These are phyloP conservation scores for Choristoneura rosaceana DNA, from an alignment of 2,888 invertebrate species.

Conservation along the genomic window DNA sequence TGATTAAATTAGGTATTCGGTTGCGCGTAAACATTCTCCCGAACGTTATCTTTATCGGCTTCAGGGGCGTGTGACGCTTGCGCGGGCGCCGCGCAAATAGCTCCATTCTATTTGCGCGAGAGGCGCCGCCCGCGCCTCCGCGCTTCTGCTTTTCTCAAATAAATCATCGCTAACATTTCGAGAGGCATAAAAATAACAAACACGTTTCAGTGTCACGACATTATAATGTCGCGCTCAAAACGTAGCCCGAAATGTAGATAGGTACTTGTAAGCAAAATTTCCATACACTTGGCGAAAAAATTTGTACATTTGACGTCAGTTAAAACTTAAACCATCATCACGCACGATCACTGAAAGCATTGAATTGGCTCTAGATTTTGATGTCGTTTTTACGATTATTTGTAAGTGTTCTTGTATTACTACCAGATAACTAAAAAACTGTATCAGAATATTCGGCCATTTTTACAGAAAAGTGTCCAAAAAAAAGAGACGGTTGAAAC, in stretches of 20 bases:
- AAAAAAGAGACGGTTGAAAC: too few relatives aligned
- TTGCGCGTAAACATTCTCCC: slow-evolving; percentile 15
- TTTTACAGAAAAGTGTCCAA: too few relatives aligned
- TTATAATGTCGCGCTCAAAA: neutral
- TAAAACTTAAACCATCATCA: neutral
- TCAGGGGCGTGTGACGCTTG: slow-evolving; percentile 26
- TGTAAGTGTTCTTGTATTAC: too few relatives aligned
- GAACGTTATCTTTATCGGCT: slow-evolving; percentile 33
- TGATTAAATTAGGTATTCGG: slow-evolving; percentile 20
- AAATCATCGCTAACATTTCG: slow-evolving; percentile 25
- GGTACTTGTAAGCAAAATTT: neutral
- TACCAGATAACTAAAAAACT: too few relatives aligned
- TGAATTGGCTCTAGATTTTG: neutral
- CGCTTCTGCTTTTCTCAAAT: slow-evolving; percentile 29
- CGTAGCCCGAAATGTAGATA: neutral
- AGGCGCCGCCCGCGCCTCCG: slow-evolving; percentile 27
- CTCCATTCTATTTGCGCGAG: slow-evolving; percentile 29
- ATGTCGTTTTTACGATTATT: too few relatives aligned
- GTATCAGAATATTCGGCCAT: too few relatives aligned
- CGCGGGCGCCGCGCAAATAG: slow-evolving; percentile 26
- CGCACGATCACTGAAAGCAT: neutral
- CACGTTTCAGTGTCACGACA: neutral
- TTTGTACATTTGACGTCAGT: neutral
- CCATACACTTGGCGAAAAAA: neutral
- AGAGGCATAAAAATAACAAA: slow-evolving; percentile 26